These are phyloP conservation scores for Bradysia coprophila DNA, from an alignment of 1,140 invertebrate genomes.

Conservation along the genomic window DNA sequence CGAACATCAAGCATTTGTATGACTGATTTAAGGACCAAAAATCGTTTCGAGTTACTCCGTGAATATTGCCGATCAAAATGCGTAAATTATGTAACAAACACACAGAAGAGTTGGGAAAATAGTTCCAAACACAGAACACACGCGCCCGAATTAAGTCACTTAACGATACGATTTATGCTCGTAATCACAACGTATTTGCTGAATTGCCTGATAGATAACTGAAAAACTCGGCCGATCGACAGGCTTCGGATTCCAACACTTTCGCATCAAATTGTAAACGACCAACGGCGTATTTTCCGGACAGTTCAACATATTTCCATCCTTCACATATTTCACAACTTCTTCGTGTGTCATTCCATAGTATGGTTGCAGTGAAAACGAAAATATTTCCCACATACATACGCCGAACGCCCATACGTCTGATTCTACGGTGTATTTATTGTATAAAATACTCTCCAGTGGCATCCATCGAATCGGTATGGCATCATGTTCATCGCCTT, in stretches of 20 bases:
- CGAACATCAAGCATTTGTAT: too few species aligned
- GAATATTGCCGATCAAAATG: too few species aligned
- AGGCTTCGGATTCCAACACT: constrained; percentile 80
- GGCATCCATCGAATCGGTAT: constrained; percentile 93
- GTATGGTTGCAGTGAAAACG: constrained; percentile 83
- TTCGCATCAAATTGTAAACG: constrained; percentile 84
- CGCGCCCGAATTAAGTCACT: too few species aligned
- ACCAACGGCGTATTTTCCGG: constrained; percentile 80
- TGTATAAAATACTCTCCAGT: constrained; percentile 82
- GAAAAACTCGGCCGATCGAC: constrained; percentile 67
- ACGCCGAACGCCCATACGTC: constrained; percentile 92
- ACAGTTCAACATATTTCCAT: constrained; percentile 68
- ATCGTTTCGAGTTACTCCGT: too few species aligned
- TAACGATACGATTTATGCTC: constrained; percentile 1
- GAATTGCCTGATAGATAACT: constrained; percentile 45
- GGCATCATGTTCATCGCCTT: constrained; percentile 82
- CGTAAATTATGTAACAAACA: too few species aligned
- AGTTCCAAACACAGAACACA: too few species aligned
- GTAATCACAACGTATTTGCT: constrained; percentile 26
- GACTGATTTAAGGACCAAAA: too few species aligned
- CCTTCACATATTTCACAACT: constrained; percentile 82
- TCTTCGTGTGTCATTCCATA: constrained; percentile 91
- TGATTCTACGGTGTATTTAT: constrained; percentile 83
- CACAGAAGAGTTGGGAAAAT: too few species aligned
- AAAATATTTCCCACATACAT: constrained; percentile 87